Base-by-base conservation (phyloP, 2,888 invertebrate genomes). In the Phymatocera aterrima region DNA sequence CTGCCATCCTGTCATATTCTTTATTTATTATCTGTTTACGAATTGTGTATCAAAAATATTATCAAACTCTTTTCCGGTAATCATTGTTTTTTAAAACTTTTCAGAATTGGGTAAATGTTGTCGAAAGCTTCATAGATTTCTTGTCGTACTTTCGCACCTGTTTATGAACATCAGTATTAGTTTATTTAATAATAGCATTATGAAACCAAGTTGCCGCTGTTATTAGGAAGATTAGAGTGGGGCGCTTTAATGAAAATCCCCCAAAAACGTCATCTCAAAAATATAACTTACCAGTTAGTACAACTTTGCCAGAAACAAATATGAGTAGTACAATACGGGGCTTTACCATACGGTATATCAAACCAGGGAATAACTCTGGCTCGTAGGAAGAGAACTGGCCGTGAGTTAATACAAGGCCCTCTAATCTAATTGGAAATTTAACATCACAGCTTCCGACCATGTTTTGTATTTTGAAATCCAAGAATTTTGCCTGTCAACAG, bases 231-330 rank as follows among this genome's bases (percentile, higher is more conserved):
- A n/a, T n/a, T n/a, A n/a, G n/a, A n/a, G n/a, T n/a, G n/a, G n/a
- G n/a, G n/a, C n/a, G n/a, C n/a, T n/a, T n/a, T n/a, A n/a, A n/a
- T n/a, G n/a, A n/a, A 51, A 21, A 51, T 51, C 10, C 6, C 21
- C 18, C 3, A 1, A 28, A 57, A 12, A 57, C 18, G 5, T 18
- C 1, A 40, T 64, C 18, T 64, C 31, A 46, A 28, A 2, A 15
- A 12, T 31, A 34, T 28, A 28, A 79, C 81, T 83, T 79, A 89
- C 90, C 90, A 86, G 99, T 99, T 81, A 99, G 95, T 1, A 99
- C 99, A 81, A 99, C 96, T 94, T 99, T 99, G 78, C 99, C 99
- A 88, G 99, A 99, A 2, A 99, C 99, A 92, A 99, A 99, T 90
- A 99, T 99, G 8, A 99, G 92, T 78, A 99, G 91, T 3, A 99